These are phyloP conservation scores for Epinephelus fuscoguttatus DNA, from an alignment of 2,113 vertebrate species.

Conservation along the genomic window DNA sequence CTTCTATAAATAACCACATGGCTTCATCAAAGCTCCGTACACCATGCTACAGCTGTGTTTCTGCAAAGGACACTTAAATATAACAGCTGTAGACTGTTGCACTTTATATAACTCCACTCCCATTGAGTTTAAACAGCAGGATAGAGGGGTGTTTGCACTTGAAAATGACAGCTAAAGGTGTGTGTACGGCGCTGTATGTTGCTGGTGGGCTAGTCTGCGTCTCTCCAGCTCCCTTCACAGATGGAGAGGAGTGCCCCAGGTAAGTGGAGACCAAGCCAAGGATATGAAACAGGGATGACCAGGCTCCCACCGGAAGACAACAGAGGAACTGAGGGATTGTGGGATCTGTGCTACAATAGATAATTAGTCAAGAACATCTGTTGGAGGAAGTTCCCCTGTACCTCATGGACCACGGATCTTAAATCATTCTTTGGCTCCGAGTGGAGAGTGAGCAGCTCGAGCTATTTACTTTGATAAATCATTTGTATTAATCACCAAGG, in stretches of 20 bases:
- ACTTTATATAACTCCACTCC: conserved; percentile 62
- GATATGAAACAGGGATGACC: conserved; percentile 80
- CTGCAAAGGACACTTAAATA: conserved; percentile 36
- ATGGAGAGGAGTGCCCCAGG: conserved; percentile 78
- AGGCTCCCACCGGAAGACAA: conserved; percentile 76
- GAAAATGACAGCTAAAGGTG: conserved; percentile 71
- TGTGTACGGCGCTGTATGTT: conserved; percentile 29
- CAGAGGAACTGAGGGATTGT: conserved; percentile 72
- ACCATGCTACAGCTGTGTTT: conserved; percentile 1
- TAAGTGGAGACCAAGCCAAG: conserved; percentile 71
- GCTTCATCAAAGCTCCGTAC: conserved; percentile 37
- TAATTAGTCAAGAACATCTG: conserved; percentile 87
- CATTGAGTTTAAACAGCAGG: conserved; percentile 50
- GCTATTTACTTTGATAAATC: conserved; percentile 74
- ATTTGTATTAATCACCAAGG: conserved; percentile 68
- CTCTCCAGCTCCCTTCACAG: conserved; percentile 74
- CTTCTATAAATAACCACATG: conserved; percentile 44
- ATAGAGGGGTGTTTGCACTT: conserved; percentile 56
- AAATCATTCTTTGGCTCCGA: conserved; percentile 72
- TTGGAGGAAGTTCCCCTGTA: conserved; percentile 69
- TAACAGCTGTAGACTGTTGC: conserved; percentile 59
- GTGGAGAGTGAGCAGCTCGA: conserved; percentile 42
- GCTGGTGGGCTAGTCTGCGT: conserved; percentile 54
- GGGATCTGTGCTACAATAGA: conserved; percentile 81
- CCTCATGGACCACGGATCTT: conserved; percentile 71